Evolutionary conservation across 2,797 vertebrate genomes (phyloP).

Genomic region (Karalla daura): DNA sequence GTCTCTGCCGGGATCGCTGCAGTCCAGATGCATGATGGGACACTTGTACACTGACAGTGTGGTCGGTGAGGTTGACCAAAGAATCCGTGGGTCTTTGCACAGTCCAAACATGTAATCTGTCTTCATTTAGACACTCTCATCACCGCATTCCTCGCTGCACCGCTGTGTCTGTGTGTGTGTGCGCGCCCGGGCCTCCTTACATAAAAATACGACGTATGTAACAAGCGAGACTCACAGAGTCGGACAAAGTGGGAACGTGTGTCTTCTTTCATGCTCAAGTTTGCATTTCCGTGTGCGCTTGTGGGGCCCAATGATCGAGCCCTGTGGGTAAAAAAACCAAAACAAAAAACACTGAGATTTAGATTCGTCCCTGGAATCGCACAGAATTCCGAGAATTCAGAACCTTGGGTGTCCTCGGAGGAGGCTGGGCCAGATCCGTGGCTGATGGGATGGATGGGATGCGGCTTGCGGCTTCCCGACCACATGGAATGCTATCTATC

Average conservation of each 20-base stretch:
- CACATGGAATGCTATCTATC: conserved; percentile 68
- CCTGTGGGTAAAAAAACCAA: conserved; percentile 40
- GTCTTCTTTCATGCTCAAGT: conserved; percentile 9
- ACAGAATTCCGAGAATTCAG: conserved; percentile 51
- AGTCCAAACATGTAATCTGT: conserved; percentile 71
- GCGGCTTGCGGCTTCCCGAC: conserved; percentile 64
- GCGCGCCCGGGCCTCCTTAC: conserved; percentile 5
- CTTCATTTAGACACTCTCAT: conserved; percentile 73
- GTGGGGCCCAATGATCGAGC: conserved; percentile 25
- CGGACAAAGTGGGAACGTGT: background rate
- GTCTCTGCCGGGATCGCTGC: conserved; percentile 23
- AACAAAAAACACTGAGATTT: conserved; percentile 44
- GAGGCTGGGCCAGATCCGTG: conserved; percentile 34
- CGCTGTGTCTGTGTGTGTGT: conserved; percentile 23
- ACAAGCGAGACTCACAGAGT: background rate
- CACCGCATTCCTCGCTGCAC: conserved; percentile 62
- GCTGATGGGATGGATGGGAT: conserved; percentile 62
- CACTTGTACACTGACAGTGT: conserved; percentile 56
- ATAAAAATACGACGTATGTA: background rate
- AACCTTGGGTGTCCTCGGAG: conserved; percentile 50
- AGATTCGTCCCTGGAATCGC: conserved; percentile 41
- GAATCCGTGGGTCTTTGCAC: conserved; percentile 54
- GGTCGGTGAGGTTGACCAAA: conserved; percentile 65
- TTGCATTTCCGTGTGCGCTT: conserved; percentile 5
- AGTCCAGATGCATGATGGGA: conserved; percentile 65